phyloP scores from a whole-genome alignment of 2,113 vertebrate genomes.

The Martes martes region DNA sequence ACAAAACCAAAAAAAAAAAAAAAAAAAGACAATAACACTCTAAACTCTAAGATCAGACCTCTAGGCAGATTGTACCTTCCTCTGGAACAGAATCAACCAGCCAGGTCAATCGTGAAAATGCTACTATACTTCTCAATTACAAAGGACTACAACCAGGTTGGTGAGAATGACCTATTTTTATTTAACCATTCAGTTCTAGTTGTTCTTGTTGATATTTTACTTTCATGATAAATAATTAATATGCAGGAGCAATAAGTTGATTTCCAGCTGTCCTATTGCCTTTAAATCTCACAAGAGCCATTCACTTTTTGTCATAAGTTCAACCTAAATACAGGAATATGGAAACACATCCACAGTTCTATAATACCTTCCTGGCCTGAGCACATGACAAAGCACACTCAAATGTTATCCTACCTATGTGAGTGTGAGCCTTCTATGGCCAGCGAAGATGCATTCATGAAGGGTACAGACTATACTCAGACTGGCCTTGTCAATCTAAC shows the following conservation, averaged over 20 bases:
- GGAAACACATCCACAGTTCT: background rate
- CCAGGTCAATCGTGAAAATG: background rate
- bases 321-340: background rate
- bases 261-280: background rate
- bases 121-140: background rate
- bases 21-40: background rate
- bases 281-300: background rate
- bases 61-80: background rate
- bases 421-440: no score
- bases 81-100: background rate
- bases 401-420: background rate
- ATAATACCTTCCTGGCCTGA: background rate
- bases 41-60: background rate
- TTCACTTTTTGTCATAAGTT: background rate
- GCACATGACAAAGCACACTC: background rate
- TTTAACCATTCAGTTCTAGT: background rate
- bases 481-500: background rate
- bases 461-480: background rate
- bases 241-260: background rate
- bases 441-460: background rate
- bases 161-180: background rate
- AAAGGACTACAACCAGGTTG: background rate
- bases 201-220: background rate
- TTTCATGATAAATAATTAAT: background rate
- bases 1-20: background rate